Conservation (phyloP, 2,113 vertebrate genomes). For the Xenopus borealis region DNA sequence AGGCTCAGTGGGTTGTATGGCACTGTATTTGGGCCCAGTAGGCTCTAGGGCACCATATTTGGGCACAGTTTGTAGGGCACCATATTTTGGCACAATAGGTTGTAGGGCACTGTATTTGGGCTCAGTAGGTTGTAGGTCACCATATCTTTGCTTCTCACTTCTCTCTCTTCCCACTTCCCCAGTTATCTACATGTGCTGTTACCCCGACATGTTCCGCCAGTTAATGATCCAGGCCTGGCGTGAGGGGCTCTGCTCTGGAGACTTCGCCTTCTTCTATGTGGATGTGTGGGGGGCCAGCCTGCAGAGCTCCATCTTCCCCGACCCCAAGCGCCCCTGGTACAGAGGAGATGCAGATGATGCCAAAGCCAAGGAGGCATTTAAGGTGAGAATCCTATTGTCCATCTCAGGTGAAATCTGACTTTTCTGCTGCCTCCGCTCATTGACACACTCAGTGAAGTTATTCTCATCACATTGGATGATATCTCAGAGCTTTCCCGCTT, state of each 20-base stretch:
- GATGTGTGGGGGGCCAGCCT: conserved; percentile 83
- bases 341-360: conserved; percentile 71
- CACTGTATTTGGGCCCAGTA: too few relatives aligned
- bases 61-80: too few relatives aligned
- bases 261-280: conserved; percentile 88
- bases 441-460: background rate
- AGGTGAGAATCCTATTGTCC: conserved; percentile 61
- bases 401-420: background rate
- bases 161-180: conserved; percentile 14
- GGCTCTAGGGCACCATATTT: too few relatives aligned
- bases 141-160: too few relatives aligned
- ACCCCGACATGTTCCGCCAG: conserved; percentile 74
- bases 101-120: too few relatives aligned
- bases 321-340: conserved; percentile 69
- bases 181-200: conserved; percentile 89
- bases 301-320: conserved; percentile 50
- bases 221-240: conserved; percentile 77
- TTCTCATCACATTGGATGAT: too few relatives aligned
- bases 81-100: too few relatives aligned
- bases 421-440: background rate
- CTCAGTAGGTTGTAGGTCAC: too few relatives aligned
- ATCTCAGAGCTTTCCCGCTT: too few relatives aligned
- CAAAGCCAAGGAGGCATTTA: conserved; percentile 73
- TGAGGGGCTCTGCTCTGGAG: conserved; percentile 67
- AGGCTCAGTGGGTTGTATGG: too few relatives aligned